phyloP scores from a whole-genome alignment of 2,797 vertebrate species.

The Nothura maculosa region DNA sequence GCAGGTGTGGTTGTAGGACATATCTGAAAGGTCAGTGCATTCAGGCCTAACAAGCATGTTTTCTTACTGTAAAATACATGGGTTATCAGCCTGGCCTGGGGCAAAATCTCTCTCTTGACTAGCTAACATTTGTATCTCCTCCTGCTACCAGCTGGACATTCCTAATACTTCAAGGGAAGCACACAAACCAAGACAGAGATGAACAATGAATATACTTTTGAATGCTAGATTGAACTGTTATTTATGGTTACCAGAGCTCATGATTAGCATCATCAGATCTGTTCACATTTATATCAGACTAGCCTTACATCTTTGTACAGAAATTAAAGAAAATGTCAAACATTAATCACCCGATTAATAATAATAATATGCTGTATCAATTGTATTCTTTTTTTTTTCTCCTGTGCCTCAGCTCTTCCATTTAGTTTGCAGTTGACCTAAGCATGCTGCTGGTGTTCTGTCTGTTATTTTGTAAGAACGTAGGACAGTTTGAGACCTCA shows the following conservation, averaged over 20 bases:
- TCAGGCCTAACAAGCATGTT: neutral
- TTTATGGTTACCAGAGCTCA: neutral
- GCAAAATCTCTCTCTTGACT: constrained; percentile 42
- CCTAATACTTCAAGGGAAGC: neutral
- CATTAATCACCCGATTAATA: neutral
- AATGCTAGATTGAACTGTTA: neutral
- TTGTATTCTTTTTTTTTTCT: neutral
- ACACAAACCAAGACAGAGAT: neutral
- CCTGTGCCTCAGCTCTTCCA: neutral
- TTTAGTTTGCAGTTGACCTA: neutral
- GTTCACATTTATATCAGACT: constrained; percentile 5
- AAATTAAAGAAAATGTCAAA: constrained; percentile 27
- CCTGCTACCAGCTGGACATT: constrained; percentile 29
- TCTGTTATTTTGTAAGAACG: neutral
- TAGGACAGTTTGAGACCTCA: neutral
- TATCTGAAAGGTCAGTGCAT: neutral
- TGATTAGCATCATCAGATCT: constrained; percentile 11
- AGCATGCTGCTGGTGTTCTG: neutral
- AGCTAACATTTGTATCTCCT: neutral
- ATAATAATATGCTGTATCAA: neutral
- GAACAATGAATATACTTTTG: neutral
- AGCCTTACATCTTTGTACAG: constrained; percentile 10
- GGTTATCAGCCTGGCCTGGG: neutral
- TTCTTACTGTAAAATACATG: neutral
- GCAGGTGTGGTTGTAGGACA: constrained; percentile 36